Base-by-base conservation (phyloP, 2,797 vertebrate species). In the Pipistrellus pygmaeus region DNA sequence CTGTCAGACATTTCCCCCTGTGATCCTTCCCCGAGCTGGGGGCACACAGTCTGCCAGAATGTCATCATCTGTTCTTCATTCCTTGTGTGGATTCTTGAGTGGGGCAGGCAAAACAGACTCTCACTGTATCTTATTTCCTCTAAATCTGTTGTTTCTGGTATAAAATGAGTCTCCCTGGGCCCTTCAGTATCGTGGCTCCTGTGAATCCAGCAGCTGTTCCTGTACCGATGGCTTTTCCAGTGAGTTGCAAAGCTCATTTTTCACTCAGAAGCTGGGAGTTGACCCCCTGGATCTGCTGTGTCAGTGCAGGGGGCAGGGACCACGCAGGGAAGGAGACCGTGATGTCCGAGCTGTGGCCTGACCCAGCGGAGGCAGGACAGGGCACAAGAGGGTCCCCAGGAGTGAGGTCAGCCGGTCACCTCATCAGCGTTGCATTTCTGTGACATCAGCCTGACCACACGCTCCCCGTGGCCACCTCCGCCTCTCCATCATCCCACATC, bases 371-470 rank as follows among this genome's bases (percentile, higher is more conserved):
- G 18, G 38, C 10, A n/a, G 5, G 27, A 25, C 2, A 6, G 41
- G 66, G 21, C 51, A 48, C 8, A 27, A 18, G 41, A 35, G 21
- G 57, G 3, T 23, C 46, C 1, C 3, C 0, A 2, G n/a, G 41
- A 41, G 38, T 6, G 41, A 69, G 32, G 44, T 9, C 53, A n/a
- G 20, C 25, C 21, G 7, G 5, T 21, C 10, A 2, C 18, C 21
- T 10, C 0, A 0, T 8, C 4, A 1, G n/a, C 0, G 44, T 6
- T 57, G n/a, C 0, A 0, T 88, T 14, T n/a, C 88, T 20, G 0
- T 4, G 14, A 21, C 21, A 30, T 38, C 7, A 7, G 21, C 3
- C 18, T 25, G 17, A 46, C 23, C 66, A 12, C n/a, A 6, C 3
- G 6, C 11, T 25, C 14, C 14, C 18, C 0, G 0, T 5, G 18